Conservation (phyloP, 1,140 invertebrate genomes). For the Lasioglossum baleicum region DNA sequence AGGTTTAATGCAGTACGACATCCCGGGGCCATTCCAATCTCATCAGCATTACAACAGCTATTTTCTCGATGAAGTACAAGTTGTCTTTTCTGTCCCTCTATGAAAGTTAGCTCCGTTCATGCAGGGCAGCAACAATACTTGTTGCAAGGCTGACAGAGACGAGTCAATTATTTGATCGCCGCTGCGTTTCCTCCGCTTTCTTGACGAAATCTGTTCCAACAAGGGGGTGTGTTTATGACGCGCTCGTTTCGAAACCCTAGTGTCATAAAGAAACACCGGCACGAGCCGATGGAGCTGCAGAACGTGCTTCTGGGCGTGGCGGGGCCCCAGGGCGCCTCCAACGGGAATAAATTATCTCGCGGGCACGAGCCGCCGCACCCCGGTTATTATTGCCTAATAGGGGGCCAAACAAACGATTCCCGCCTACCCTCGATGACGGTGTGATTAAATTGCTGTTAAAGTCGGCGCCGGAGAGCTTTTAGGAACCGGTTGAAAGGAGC, state of each 20-base stretch:
- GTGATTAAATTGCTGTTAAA: conserved; percentile 68
- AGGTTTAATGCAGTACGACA: too few species aligned
- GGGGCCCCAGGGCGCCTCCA: conserved; percentile 74
- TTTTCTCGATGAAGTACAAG: too few species aligned
- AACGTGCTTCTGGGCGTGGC: conserved; percentile 74
- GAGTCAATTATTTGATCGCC: neutral
- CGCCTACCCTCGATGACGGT: conserved; percentile 71
- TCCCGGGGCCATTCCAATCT: too few species aligned
- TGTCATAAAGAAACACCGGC: conserved; percentile 76
- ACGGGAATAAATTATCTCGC: conserved; percentile 75
- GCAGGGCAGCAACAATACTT: neutral
- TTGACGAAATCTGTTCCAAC: conserved; percentile 16
- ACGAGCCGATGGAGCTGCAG: conserved; percentile 55
- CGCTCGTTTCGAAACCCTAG: conserved; percentile 71
- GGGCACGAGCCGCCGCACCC: conserved; percentile 61
- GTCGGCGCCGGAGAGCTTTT: conserved; percentile 29
- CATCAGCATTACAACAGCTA: too few species aligned
- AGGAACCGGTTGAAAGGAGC: conserved; percentile 26
- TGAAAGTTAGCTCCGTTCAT: too few species aligned
- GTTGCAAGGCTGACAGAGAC: neutral
- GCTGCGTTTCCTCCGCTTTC: neutral
- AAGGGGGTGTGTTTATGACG: conserved; percentile 76
- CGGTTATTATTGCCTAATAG: conserved; percentile 78
- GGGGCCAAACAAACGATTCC: conserved; percentile 74
- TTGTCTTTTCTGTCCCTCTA: too few species aligned